A percentile compares a stretch with the other conserved stretches of the same genome.
These are phyloP conservation scores for Pachypsylla venusta DNA, from an alignment of 1,140 invertebrate genomes.

Conservation along the genomic window DNA sequence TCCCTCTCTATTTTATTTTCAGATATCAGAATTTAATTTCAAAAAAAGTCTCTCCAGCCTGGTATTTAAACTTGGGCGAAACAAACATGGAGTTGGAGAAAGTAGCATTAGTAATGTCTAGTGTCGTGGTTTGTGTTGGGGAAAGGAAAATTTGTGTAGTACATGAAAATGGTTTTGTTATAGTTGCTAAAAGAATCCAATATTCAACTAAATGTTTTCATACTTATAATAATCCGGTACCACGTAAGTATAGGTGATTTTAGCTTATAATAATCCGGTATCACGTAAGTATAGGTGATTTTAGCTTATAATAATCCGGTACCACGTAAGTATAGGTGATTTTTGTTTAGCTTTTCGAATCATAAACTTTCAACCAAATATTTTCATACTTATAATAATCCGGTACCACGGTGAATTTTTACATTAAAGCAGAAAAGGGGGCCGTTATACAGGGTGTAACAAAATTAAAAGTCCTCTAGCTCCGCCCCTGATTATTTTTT, in stretches of 20 bases:
- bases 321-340: neutral
- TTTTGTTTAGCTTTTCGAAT: too few relatives aligned
- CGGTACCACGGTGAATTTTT: neutral
- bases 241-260: neutral
- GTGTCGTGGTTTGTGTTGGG: conserved; percentile 2
- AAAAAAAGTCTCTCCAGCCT: neutral
- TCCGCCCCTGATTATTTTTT: too few relatives aligned
- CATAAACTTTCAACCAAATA: neutral
- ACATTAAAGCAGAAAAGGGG: too few relatives aligned
- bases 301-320: neutral
- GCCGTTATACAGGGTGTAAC: too few relatives aligned
- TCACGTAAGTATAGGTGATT: neutral
- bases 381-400: neutral
- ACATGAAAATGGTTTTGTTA: neutral
- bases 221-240: neutral
- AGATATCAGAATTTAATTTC: neutral
- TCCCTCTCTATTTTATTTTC: neutral
- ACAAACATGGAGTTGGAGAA: neutral
- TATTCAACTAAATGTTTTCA: neutral
- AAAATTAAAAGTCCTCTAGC: too few relatives aligned
- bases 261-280: neutral
- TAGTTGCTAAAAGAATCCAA: neutral
- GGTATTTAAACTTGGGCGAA: neutral
- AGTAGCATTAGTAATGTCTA: neutral
- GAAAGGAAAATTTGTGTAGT: neutral